phyloP scores from a whole-genome alignment of 2,888 invertebrate genomes.

The Dioctria linearis region DNA sequence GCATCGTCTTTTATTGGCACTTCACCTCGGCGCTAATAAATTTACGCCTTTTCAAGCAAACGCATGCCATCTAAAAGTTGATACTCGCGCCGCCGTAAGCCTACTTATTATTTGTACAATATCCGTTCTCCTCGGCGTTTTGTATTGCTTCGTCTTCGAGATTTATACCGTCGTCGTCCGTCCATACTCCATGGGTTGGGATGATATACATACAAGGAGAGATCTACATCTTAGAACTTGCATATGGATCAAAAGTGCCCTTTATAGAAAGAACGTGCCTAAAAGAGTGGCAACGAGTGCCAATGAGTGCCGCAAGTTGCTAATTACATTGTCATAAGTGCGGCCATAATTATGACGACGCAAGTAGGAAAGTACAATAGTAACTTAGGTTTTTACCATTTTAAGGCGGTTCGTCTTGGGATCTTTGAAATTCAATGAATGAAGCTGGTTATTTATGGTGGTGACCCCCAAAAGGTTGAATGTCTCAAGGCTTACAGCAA shows the following conservation, averaged over 20 bases:
- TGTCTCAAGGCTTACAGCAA: conserved; percentile 17
- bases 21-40: conserved; percentile 11
- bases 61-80: conserved; percentile 9
- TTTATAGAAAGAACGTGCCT: too few species aligned
- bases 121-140: too few species aligned
- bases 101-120: too few species aligned
- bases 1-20: conserved; percentile 33
- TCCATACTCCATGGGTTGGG: background rate
- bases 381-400: conserved; percentile 1
- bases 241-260: too few species aligned
- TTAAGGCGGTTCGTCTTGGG: background rate
- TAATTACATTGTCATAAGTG: conserved; percentile 32
- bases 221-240: too few species aligned
- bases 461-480: conserved; percentile 1
- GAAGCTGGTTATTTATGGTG: conserved; percentile 4
- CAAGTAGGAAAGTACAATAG: background rate
- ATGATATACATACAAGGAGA: background rate
- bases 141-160: background rate
- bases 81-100: background rate
- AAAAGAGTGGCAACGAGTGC: background rate
- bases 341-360: conserved; percentile 17
- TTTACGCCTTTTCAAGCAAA: conserved; percentile 7
- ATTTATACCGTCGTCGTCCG: conserved; percentile 2
- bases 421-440: background rate
- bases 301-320: conserved; percentile 4